phyloP scores from a whole-genome alignment of 2,888 invertebrate genomes.

The Apotomis capreana region DNA sequence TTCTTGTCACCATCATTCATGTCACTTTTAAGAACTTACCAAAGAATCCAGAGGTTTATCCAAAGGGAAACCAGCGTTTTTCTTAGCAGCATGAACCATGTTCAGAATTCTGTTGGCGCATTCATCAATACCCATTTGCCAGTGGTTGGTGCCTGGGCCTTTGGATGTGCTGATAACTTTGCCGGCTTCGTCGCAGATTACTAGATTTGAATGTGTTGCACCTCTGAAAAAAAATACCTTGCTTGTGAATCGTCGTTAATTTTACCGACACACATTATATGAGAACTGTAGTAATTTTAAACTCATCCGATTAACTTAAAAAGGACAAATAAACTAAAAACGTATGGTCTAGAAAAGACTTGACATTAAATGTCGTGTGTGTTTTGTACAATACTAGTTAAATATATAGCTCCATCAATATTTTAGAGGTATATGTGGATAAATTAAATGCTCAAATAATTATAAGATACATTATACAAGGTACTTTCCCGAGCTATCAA shows the following conservation, averaged over 20 bases:
- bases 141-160: slow-evolving; percentile 92
- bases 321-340: not conserved
- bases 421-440: no score
- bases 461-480: not conserved
- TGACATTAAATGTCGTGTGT: no score
- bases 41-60: slow-evolving; percentile 85
- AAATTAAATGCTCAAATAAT: no score
- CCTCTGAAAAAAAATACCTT: slow-evolving; percentile 82
- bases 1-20: no score
- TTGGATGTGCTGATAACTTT: slow-evolving; percentile 85
- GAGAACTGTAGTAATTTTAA: no score
- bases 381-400: no score
- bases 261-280: no score
- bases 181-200: slow-evolving; percentile 89
- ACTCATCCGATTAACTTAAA: no score
- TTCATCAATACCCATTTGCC: slow-evolving; percentile 92
- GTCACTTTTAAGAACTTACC: slow-evolving; percentile 76
- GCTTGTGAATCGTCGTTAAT: no score
- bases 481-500: not conserved
- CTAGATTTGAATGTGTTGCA: slow-evolving; percentile 91
- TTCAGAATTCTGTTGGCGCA: slow-evolving; percentile 88
- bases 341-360: no score
- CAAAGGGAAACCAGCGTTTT: slow-evolving; percentile 83
- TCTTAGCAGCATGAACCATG: slow-evolving; percentile 88
- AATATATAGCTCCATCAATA: no score